Evolutionary conservation across 2,888 invertebrate species (phyloP), one percentile per base, ranked within the genome.

Genomic region (Crossocerus cetratus): DNA sequence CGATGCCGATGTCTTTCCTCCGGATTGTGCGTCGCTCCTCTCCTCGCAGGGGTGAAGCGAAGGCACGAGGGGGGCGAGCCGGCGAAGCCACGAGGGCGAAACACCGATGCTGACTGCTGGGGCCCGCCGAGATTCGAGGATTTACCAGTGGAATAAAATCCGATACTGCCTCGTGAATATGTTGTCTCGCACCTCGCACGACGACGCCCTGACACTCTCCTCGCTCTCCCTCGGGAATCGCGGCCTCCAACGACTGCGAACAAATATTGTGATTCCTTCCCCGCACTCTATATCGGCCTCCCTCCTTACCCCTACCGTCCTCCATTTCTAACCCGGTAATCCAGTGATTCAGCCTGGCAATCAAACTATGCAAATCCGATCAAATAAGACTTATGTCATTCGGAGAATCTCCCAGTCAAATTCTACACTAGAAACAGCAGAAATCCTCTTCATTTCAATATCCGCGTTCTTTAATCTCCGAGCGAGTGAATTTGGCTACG

Each of bases 141-240:
- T 86, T 86, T 86, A 86, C 81, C 77, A 76, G 55, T 65, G 81
- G 72, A 84, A 86, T 86, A 87, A 87, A 86, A 86, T 86, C 82
- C 81, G 79, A 83, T 80, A 81, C 83, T 81, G 80, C 69, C 82
- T 83, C 84, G 84, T 83, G 86, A 86, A 86, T 85, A 86, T 80
- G 82, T 74, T 80, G 77, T 63, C 63, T 70, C 65, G 54, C 69
- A 65, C 65, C 44, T 45, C 62, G n/a, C 66, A 32, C 32, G 5
- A 32, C 5, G 56, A 49, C 43, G 53, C 16, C 49, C 21, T 44
- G 65, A 44, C 63, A 44, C 32, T 54, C 56, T 67, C 65, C n/a
- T 49, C 3, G n/a, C 14, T 16, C 14, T 16, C 75, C 68, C 49
- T n/a, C 18, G 53, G 71, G 56, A 44, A 71, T 55, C 49, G 63